Percentiles rank a stretch among this genome's conserved stretches.
phyloP scores from a whole-genome alignment of 2,113 vertebrate species.

The Macaca nemestrina region DNA sequence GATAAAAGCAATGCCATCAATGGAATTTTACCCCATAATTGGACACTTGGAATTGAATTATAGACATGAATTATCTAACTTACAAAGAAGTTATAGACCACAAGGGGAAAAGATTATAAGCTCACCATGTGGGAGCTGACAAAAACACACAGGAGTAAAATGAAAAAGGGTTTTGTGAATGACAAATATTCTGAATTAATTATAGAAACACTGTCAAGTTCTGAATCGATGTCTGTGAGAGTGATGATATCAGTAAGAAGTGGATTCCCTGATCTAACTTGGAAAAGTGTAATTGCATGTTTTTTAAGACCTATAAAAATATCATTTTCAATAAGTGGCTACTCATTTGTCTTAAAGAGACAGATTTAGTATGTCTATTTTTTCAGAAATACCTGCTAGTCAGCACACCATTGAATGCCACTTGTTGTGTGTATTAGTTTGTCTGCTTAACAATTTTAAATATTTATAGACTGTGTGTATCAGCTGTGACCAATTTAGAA shows the following conservation, averaged over 20 bases:
- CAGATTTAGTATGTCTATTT: background rate
- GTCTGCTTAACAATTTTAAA: background rate
- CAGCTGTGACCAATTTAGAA: background rate
- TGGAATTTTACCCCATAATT: background rate
- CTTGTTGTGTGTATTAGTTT: background rate
- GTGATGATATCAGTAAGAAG: background rate
- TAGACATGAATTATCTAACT: background rate
- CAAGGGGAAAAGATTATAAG: background rate
- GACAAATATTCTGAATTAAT: constrained; percentile 1
- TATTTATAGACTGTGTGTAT: background rate
- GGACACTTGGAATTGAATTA: background rate
- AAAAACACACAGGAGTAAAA: constrained; percentile 57
- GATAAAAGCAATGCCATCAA: background rate
- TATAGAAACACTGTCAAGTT: background rate
- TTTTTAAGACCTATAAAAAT: background rate
- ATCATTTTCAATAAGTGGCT: background rate
- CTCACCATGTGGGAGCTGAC: constrained; percentile 14
- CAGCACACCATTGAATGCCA: background rate
- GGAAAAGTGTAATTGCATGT: background rate
- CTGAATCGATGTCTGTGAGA: background rate
- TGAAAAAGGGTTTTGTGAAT: constrained; percentile 4
- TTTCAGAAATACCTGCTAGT: background rate
- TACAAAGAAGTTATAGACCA: background rate
- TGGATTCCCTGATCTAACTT: background rate
- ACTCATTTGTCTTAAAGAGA: constrained; percentile 5